Percentiles rank a stretch among this genome's conserved stretches.
Evolutionary conservation across 2,113 vertebrate species (phyloP).

Genomic region (Geococcyx californianus): DNA sequence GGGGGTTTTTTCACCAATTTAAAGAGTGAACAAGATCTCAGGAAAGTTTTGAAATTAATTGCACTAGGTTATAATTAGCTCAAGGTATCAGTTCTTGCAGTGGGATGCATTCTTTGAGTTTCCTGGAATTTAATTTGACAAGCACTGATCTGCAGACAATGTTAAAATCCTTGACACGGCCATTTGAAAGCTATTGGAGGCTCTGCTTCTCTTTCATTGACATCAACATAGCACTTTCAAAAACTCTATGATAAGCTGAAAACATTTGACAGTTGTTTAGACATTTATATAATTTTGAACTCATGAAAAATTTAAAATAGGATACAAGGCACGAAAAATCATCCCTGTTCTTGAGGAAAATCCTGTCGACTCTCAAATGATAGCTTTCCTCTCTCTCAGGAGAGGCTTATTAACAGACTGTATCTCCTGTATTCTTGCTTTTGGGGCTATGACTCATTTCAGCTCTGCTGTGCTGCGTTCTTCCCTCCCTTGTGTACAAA

Average conservation of each 20-base stretch:
- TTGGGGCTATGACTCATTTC: background rate
- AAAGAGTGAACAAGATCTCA: background rate
- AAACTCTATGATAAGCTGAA: background rate
- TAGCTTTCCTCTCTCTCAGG: background rate
- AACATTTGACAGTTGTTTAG: conserved; percentile 1
- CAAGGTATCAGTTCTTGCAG: background rate
- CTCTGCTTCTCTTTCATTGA: background rate
- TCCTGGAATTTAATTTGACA: background rate
- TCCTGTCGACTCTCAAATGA: background rate
- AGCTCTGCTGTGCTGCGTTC: background rate
- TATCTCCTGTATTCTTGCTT: background rate
- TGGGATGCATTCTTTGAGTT: background rate
- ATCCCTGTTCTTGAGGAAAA: background rate
- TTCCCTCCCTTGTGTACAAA: conserved; percentile 1
- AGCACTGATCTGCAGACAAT: background rate
- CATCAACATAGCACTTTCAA: background rate
- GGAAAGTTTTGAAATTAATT: background rate
- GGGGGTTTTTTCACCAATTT: background rate
- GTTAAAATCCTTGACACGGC: background rate
- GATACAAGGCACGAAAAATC: background rate
- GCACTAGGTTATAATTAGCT: background rate
- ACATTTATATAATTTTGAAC: background rate
- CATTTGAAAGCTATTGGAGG: background rate
- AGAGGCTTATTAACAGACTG: background rate
- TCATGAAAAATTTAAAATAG: background rate